A percentile compares a stretch with the other conserved stretches of the same genome.
These are phyloP conservation scores for Lithobates sylvaticus DNA, from an alignment of 2,797 vertebrate species.

Conservation along the genomic window DNA sequence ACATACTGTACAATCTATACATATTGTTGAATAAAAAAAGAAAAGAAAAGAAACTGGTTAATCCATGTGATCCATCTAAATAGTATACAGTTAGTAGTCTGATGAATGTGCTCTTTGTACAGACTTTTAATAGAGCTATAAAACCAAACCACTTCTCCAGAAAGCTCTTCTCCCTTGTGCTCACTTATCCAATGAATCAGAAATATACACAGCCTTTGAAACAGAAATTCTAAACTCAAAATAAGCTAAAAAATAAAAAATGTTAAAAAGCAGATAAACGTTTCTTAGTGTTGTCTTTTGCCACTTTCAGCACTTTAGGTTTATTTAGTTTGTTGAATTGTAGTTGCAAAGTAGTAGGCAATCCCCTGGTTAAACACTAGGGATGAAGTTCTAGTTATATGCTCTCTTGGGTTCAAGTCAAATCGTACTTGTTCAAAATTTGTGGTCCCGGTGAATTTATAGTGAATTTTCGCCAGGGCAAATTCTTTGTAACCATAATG, in stretches of 20 bases:
- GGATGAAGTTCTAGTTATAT: too few relatives aligned
- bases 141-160: constrained; percentile 37
- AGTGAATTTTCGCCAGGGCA: too few relatives aligned
- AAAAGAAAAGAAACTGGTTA: constrained; percentile 1
- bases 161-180: constrained; percentile 19
- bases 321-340: too few relatives aligned
- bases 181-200: constrained; percentile 19
- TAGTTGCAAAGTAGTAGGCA: too few relatives aligned
- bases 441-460: too few relatives aligned
- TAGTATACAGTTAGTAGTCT: constrained; percentile 3
- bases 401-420: too few relatives aligned
- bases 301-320: not conserved
- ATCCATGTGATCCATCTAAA: constrained; percentile 7
- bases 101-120: constrained; percentile 36
- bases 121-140: constrained; percentile 32
- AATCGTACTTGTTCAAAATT: too few relatives aligned
- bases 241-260: not conserved
- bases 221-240: not conserved
- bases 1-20: not conserved
- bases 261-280: not conserved
- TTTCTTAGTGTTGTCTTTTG: not conserved
- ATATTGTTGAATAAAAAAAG: not conserved
- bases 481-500: too few relatives aligned
- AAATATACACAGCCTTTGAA: not conserved
- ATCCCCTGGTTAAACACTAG: too few relatives aligned